Percentiles rank a stretch among this genome's conserved stretches.
phyloP scores from a whole-genome alignment of 1,140 invertebrate species.

The Drosophila paulistorum region DNA sequence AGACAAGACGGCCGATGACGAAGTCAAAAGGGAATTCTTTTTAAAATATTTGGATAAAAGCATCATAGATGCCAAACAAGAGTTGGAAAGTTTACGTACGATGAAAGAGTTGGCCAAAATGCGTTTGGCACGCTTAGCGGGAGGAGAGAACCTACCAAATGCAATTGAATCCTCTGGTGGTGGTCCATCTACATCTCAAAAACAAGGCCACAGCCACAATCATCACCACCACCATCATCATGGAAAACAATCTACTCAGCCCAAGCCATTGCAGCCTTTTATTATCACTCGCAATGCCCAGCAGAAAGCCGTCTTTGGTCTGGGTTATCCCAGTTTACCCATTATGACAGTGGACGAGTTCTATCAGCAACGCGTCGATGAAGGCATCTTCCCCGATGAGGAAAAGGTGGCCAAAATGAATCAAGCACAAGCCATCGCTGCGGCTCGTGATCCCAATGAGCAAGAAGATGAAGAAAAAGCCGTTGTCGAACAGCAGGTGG shows the following conservation, averaged over 20 bases:
- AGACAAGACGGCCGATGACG: constrained; percentile 89
- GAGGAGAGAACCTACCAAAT: constrained; percentile 30
- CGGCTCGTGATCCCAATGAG: constrained; percentile 85
- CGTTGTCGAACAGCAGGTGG: constrained; percentile 86
- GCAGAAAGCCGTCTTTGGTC: constrained; percentile 96
- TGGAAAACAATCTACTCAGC: constrained; percentile 49
- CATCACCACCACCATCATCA: constrained; percentile 49
- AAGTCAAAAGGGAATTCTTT: constrained; percentile 92
- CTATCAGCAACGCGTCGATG: constrained; percentile 93
- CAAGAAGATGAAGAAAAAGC: constrained; percentile 86
- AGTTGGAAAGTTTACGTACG: constrained; percentile 88
- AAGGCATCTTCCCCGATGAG: constrained; percentile 87
- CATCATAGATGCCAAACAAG: constrained; percentile 90
- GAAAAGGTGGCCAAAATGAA: constrained; percentile 72
- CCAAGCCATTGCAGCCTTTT: constrained; percentile 91
- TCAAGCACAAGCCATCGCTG: constrained; percentile 71
- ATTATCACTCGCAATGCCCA: constrained; percentile 95
- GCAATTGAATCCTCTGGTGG: neutral
- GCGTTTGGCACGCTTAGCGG: constrained; percentile 82
- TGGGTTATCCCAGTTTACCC: constrained; percentile 97
- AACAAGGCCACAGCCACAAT: constrained; percentile 48
- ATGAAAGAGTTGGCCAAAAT: constrained; percentile 90
- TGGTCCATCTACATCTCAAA: constrained; percentile 1
- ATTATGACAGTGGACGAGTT: constrained; percentile 97
- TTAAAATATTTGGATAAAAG: constrained; percentile 90